A percentile compares a stretch with the other conserved stretches of the same genome.
Evolutionary conservation across 2,113 vertebrate genomes (phyloP).

Genomic region (Myiozetetes cayanensis): DNA sequence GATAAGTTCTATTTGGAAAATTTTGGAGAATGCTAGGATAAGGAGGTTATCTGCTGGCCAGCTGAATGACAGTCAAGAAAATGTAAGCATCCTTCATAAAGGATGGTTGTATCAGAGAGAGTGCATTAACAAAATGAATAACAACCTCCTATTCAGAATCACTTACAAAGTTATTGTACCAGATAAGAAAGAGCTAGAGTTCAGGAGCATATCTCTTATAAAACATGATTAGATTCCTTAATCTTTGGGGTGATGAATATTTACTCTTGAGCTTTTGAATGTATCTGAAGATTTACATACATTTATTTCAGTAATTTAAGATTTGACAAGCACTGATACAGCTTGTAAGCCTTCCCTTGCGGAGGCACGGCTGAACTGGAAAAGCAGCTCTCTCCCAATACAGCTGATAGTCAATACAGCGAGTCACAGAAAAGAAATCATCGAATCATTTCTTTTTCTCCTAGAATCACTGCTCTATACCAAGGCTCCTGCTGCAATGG

Average conservation of each 20-base stretch:
- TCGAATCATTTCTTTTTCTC: background rate
- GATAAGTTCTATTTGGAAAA: slow-evolving; percentile 21
- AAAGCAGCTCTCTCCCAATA: background rate
- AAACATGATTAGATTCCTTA: slow-evolving; percentile 1
- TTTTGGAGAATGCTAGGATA: slow-evolving; percentile 28
- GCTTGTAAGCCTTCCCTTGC: background rate
- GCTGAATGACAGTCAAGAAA: slow-evolving; percentile 27
- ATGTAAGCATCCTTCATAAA: slow-evolving; percentile 18
- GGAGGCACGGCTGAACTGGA: background rate
- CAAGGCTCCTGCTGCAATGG: background rate
- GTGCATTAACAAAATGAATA: background rate
- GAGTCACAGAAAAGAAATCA: background rate
- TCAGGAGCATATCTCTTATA: background rate
- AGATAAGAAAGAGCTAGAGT: slow-evolving; percentile 9
- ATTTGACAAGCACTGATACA: background rate
- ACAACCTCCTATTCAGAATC: background rate
- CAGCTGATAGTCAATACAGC: background rate
- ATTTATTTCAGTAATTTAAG: background rate
- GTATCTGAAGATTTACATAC: background rate
- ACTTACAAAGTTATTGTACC: slow-evolving; percentile 19
- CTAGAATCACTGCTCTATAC: background rate
- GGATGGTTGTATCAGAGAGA: background rate
- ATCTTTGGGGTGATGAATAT: slow-evolving; percentile 20
- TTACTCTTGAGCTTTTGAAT: background rate
- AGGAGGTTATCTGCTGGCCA: slow-evolving; percentile 41